Evolutionary conservation across 2,888 invertebrate genomes (phyloP).

Genomic region (Macrophya annulata): DNA sequence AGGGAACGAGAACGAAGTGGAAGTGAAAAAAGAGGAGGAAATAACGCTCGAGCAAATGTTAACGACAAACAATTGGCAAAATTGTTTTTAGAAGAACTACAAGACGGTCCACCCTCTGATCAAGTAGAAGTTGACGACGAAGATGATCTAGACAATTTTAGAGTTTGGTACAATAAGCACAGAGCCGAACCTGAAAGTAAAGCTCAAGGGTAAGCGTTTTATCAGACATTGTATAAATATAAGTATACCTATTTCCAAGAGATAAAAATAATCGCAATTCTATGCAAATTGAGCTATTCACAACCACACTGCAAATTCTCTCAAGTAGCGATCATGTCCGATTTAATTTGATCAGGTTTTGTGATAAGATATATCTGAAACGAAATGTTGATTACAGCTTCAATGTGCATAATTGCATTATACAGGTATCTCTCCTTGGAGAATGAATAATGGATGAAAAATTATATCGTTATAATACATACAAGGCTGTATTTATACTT

Average conservation of each 20-base stretch:
- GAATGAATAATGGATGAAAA: conserved; percentile 2
- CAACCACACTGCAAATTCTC: not conserved
- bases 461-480: not conserved
- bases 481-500: conserved; percentile 12
- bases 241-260: not conserved
- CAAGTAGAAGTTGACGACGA: conserved; percentile 64
- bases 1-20: conserved; percentile 73
- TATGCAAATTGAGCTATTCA: conserved; percentile 8
- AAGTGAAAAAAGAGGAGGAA: conserved; percentile 66
- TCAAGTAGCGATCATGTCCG: not conserved
- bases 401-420: conserved; percentile 31
- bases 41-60: conserved; percentile 57
- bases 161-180: conserved; percentile 67
- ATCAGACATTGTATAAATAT: not conserved
- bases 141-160: conserved; percentile 66
- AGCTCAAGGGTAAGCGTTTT: conserved; percentile 64
- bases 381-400: conserved; percentile 14
- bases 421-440: not conserved
- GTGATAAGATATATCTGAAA: not conserved
- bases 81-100: conserved; percentile 67
- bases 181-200: conserved; percentile 65
- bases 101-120: conserved; percentile 64
- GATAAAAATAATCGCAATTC: not conserved
- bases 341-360: conserved; percentile 4
- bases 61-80: conserved; percentile 65